Percentiles rank a stretch among this genome's conserved stretches.
Conservation (phyloP, 2,888 invertebrate genomes). For the Pammene aurita region DNA sequence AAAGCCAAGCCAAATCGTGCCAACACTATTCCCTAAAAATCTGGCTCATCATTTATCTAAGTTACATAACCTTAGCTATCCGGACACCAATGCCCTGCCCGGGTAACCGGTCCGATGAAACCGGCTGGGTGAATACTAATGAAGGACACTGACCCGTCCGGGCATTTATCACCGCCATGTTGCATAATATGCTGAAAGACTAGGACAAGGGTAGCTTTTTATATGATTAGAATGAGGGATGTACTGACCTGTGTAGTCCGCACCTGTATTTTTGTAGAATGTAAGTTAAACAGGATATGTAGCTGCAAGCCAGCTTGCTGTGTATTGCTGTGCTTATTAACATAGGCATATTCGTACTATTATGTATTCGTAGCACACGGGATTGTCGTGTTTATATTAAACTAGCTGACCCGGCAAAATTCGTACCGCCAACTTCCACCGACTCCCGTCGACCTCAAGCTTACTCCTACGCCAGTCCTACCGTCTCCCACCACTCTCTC, state of each 20-base stretch:
- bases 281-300: neutral
- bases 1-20: neutral
- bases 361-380: no score
- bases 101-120: conserved; percentile 18
- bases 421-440: no score
- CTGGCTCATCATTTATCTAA: conserved; percentile 13
- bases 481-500: no score
- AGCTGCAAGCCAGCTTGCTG: no score
- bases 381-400: no score
- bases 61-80: conserved; percentile 21
- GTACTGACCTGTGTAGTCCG: neutral
- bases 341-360: no score
- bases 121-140: conserved; percentile 29
- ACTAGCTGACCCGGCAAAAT: no score
- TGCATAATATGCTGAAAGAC: conserved; percentile 23
- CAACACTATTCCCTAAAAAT: conserved; percentile 4
- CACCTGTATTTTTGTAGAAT: neutral
- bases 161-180: conserved; percentile 22
- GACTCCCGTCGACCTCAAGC: no score
- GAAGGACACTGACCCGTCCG: conserved; percentile 22
- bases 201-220: conserved; percentile 11
- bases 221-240: conserved; percentile 15
- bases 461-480: no score
- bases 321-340: no score
- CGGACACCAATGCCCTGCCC: conserved; percentile 3